Conservation (phyloP, 2,888 invertebrate species). For the Agelastica alni region DNA sequence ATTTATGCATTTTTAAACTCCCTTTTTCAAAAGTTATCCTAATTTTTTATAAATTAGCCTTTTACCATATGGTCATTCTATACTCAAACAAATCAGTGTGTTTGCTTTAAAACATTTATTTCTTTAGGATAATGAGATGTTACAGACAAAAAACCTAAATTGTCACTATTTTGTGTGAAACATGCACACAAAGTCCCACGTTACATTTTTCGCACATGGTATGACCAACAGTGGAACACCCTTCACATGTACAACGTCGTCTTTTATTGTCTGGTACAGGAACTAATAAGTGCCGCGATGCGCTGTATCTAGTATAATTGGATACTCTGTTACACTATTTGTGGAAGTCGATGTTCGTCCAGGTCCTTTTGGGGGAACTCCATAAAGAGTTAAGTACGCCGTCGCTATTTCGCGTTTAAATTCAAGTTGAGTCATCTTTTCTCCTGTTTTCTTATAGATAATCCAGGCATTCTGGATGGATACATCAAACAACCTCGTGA, state of each 20-base stretch:
- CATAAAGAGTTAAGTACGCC: not conserved
- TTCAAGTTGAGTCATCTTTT: not conserved
- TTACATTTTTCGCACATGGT: not conserved
- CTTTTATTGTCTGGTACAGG: not conserved
- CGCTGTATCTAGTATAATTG: not conserved
- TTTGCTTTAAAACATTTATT: no score
- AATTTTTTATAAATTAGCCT: no score
- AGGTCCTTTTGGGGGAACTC: not conserved
- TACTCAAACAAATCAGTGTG: no score
- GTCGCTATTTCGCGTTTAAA: not conserved
- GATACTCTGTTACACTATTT: not conserved
- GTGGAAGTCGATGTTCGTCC: not conserved
- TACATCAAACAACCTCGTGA: not conserved
- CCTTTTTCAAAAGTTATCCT: not conserved
- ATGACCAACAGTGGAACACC: not conserved
- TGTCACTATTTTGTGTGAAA: not conserved
- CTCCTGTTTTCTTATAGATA: not conserved
- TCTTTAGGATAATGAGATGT: no score
- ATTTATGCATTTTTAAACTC: no score
- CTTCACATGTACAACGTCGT: not conserved
- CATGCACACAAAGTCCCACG: not conserved
- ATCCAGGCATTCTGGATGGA: not conserved
- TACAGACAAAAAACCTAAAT: no score
- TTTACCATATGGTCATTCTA: no score
- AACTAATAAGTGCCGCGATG: not conserved